These are phyloP conservation scores for Pluvianellus socialis DNA, from an alignment of 2,113 vertebrate species.

Conservation along the genomic window DNA sequence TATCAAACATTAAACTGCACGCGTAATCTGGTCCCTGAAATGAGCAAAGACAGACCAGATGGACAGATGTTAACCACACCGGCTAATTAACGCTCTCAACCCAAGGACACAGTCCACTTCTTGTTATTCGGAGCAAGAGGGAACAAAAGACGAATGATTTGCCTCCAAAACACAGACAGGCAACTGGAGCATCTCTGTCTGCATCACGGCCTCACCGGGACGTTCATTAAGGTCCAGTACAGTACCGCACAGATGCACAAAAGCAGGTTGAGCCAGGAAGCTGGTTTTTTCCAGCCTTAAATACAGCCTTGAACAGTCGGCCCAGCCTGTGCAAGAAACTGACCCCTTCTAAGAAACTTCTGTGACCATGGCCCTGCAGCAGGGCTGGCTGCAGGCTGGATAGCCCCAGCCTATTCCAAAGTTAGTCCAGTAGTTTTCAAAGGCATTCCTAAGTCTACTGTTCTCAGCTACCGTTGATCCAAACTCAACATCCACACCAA, in stretches of 20 bases:
- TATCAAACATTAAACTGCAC: not conserved
- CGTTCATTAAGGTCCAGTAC: not conserved
- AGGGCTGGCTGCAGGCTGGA: not conserved
- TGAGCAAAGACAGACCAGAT: not conserved
- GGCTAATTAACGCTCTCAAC: not conserved
- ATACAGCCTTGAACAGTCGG: not conserved
- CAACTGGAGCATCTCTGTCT: not conserved
- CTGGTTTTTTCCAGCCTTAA: not conserved
- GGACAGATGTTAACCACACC: not conserved
- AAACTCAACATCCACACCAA: not conserved
- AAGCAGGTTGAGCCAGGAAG: not conserved
- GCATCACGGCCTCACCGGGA: not conserved
- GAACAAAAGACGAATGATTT: not conserved
- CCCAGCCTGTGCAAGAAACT: not conserved
- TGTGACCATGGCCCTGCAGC: accelerated
- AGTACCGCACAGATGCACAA: not conserved
- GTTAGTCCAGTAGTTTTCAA: not conserved
- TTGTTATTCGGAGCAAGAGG: not conserved
- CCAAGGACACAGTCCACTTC: not conserved
- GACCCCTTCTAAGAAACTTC: not conserved
- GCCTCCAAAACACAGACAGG: not conserved
- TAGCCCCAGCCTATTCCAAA: not conserved
- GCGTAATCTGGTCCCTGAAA: not conserved
- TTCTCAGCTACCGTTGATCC: not conserved
- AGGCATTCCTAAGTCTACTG: not conserved